Percentiles rank a stretch among this genome's conserved stretches.
These are phyloP conservation scores for Hybos culiciformis DNA, from an alignment of 2,888 invertebrate genomes.

Conservation along the genomic window DNA sequence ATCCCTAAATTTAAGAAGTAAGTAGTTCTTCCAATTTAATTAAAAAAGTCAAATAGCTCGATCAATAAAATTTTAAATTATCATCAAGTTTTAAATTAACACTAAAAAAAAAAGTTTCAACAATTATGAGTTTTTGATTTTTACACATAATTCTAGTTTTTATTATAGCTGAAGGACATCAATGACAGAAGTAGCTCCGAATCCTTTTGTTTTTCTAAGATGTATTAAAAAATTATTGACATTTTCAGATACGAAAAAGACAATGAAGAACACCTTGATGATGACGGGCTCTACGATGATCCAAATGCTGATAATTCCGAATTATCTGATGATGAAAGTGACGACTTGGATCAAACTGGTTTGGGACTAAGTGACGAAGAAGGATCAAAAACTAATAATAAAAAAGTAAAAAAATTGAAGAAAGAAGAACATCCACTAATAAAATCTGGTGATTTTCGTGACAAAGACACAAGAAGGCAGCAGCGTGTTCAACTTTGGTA, in stretches of 20 bases:
- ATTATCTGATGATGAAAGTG: constrained; percentile 24
- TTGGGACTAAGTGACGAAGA: constrained; percentile 54
- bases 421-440: constrained; percentile 52
- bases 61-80: too few relatives aligned
- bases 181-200: too few relatives aligned
- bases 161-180: too few relatives aligned
- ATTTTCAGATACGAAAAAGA: constrained; percentile 46
- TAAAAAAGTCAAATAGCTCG: too few relatives aligned
- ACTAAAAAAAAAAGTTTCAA: not conserved
- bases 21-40: not conserved
- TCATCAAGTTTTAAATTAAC: not conserved
- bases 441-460: constrained; percentile 64
- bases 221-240: not conserved
- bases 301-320: constrained; percentile 36
- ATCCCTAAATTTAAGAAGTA: constrained; percentile 38
- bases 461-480: constrained; percentile 55
- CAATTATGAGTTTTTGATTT: not conserved
- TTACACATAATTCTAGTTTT: too few relatives aligned
- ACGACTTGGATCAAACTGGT: constrained; percentile 27
- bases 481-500: constrained; percentile 80
- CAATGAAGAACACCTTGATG: constrained; percentile 46
- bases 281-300: constrained; percentile 49
- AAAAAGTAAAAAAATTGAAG: constrained; percentile 24
- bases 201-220: too few relatives aligned
- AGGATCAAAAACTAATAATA: constrained; percentile 29